Conservation (phyloP, 2,797 vertebrate species). For the Austrolebias charrua region DNA sequence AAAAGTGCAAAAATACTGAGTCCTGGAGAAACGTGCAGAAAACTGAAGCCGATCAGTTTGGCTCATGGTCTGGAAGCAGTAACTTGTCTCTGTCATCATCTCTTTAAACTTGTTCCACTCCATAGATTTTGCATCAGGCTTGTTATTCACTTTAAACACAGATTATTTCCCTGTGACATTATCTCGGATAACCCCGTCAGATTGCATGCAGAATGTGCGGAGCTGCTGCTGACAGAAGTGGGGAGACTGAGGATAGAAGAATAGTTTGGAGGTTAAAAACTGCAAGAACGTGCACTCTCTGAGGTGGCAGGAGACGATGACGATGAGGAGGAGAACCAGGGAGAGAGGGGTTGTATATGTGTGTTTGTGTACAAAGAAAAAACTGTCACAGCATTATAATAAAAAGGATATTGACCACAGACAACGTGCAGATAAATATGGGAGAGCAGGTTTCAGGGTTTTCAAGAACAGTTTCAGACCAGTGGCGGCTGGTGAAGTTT, state of each 20-base stretch:
- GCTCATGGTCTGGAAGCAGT: neutral
- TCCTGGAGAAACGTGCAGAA: no score
- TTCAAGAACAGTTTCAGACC: no score
- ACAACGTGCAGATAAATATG: no score
- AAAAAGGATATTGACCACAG: no score
- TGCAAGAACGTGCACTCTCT: conserved; percentile 49
- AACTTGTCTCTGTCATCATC: neutral
- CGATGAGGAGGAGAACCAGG: conserved; percentile 8
- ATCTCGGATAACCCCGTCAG: conserved; percentile 47
- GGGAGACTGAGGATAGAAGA: conserved; percentile 13
- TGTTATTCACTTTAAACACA: conserved; percentile 45
- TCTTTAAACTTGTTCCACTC: neutral
- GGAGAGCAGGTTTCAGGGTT: no score
- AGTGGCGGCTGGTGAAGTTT: no score
- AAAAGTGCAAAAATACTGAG: no score
- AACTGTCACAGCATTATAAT: neutral
- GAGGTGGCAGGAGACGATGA: conserved; percentile 21
- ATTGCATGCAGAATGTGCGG: conserved; percentile 39
- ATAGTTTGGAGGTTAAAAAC: conserved; percentile 62
- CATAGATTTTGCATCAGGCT: neutral
- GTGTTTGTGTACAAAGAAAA: neutral
- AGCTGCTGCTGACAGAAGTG: conserved; percentile 19
- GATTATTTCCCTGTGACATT: conserved; percentile 47
- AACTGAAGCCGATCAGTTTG: no score
- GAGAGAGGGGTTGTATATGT: conserved; percentile 4